Percentiles rank a stretch among this genome's conserved stretches.
phyloP scores from a whole-genome alignment of 2,888 invertebrate species.

The Neocrepidodera transversa region DNA sequence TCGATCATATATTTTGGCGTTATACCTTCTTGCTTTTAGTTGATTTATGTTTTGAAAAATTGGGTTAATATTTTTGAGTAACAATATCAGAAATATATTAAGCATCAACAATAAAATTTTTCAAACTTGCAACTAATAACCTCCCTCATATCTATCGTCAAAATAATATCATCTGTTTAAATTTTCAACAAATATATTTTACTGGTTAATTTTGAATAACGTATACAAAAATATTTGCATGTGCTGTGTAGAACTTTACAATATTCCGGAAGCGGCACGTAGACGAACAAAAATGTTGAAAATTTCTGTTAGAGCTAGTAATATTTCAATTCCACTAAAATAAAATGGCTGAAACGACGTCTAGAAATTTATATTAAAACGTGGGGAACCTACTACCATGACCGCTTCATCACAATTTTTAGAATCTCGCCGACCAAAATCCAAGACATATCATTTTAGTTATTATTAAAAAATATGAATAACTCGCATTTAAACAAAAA shows the following conservation, averaged over 20 bases:
- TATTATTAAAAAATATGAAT: too few relatives aligned
- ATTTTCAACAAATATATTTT: not conserved
- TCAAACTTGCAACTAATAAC: too few relatives aligned
- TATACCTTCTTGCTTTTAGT: too few relatives aligned
- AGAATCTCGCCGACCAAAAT: too few relatives aligned
- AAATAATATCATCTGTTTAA: not conserved
- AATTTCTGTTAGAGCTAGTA: conserved; percentile 27
- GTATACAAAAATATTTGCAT: not conserved
- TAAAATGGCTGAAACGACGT: conserved; percentile 18
- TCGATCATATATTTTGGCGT: too few relatives aligned
- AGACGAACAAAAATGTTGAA: conserved; percentile 20
- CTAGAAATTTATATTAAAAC: conserved; percentile 25
- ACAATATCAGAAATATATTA: too few relatives aligned
- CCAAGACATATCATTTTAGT: too few relatives aligned
- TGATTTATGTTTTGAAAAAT: too few relatives aligned
- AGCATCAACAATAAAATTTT: too few relatives aligned
- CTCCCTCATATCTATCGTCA: too few relatives aligned
- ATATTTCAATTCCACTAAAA: conserved; percentile 24
- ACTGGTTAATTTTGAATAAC: not conserved
- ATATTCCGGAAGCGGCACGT: conserved; percentile 8
- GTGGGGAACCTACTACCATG: not conserved
- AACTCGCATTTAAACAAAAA: too few relatives aligned
- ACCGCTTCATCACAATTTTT: conserved; percentile 1
- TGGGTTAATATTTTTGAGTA: too few relatives aligned
- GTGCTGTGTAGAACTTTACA: conserved; percentile 1